Evolutionary conservation across 2,113 vertebrate species (phyloP), one percentile per base, ranked within the genome.

Genomic region (Pantherophis guttatus): DNA sequence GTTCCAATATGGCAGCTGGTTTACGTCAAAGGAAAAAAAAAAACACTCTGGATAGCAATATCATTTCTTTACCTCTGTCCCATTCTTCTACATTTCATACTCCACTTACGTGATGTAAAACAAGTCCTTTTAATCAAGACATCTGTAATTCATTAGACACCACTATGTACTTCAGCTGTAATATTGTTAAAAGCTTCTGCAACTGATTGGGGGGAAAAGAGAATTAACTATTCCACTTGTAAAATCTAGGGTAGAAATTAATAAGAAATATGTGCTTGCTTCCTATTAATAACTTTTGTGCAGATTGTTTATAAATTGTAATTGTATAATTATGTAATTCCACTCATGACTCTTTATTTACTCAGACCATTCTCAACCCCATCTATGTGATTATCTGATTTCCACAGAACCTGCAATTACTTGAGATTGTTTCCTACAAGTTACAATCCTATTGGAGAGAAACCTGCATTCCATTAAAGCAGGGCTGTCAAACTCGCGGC

Each of bases 81-180:
- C 65, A 4, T 86, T 90, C 95, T 96, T 95, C 95, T 55, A 93
- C 59, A 94, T 17, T 88, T 96, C 70, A 89, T 94, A 91, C 70
- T 95, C 87, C 96, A 92, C 94, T 96, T 96, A 86, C 94, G 57
- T 94, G 95, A 95, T 94, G 90, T 92, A 95, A 96, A 97, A 96
- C 93, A 96, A 97, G 94, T 95, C 88, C 88, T 89, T 91, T 96
- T 97, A 96, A 97, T 97, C 94, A 97, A 95, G 94, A 93, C 29
- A 85, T 91, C 89, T 96, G 93, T 93, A 97, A 96, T 96, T 97
- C 96, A 96, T 97, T 96, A 97, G 92, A 90, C 91, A 94, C 91
- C 92, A 91, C 52, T 90, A 95, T 93, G 90, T 92, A 95, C 96
- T 97, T 96, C 94, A 97, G 96, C 94, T 96, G 89, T 97, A 97